Evolutionary conservation across 2,113 vertebrate genomes (phyloP).

Genomic region (Osmerus eperlanus): DNA sequence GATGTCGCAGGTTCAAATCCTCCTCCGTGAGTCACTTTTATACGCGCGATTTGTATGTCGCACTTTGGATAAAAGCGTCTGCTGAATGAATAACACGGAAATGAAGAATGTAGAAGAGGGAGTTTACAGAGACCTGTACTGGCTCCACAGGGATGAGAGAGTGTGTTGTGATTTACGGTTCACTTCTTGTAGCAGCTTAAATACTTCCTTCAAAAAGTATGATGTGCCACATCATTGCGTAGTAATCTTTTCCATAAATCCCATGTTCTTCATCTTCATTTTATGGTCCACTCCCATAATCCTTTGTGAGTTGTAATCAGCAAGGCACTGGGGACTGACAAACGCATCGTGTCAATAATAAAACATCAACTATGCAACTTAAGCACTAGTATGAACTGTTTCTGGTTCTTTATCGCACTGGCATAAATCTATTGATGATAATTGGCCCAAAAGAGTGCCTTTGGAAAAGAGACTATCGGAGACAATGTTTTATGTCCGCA

Average conservation of each 20-base stretch:
- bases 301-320: constrained; percentile 56
- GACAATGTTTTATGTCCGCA: constrained; percentile 76
- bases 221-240: constrained; percentile 57
- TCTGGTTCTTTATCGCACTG: constrained; percentile 58
- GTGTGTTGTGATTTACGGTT: no score
- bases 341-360: constrained; percentile 57
- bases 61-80: no score
- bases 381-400: constrained; percentile 62
- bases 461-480: constrained; percentile 63
- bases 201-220: constrained; percentile 51
- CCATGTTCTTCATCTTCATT: constrained; percentile 55
- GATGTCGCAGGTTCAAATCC: constrained; percentile 40
- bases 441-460: constrained; percentile 56
- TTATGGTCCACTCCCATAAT: constrained; percentile 63
- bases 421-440: constrained; percentile 70
- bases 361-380: constrained; percentile 37
- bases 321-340: constrained; percentile 50
- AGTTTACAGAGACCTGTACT: constrained; percentile 26
- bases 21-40: constrained; percentile 9
- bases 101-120: no score
- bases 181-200: constrained; percentile 46
- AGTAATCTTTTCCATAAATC: constrained; percentile 65
- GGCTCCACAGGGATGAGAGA: constrained; percentile 21
- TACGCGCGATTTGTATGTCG: no score
- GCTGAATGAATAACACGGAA: no score